Conservation (phyloP, 2,797 vertebrate genomes). For the Chrysocyon brachyurus region DNA sequence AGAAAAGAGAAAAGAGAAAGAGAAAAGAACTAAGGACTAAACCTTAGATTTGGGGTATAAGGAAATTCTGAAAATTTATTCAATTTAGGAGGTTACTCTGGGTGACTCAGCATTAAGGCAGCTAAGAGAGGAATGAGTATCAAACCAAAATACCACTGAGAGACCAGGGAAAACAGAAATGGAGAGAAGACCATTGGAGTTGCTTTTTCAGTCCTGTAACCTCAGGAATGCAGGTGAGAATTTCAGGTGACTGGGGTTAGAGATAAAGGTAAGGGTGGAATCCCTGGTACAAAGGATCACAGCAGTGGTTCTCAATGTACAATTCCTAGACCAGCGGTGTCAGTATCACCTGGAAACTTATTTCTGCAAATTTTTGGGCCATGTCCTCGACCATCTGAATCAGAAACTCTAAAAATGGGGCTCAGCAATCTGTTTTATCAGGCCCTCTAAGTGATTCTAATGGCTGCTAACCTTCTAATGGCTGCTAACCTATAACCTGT, state of each 20-base stretch:
- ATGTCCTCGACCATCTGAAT: neutral
- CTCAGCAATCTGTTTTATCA: neutral
- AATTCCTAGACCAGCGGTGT: neutral
- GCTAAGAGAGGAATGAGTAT: neutral
- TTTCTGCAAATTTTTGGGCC: neutral
- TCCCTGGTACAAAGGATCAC: neutral
- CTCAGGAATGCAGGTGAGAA: neutral
- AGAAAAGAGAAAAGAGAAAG: constrained; percentile 45
- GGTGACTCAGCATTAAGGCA: neutral
- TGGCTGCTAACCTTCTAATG: neutral
- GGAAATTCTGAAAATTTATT: neutral
- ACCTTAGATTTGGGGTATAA: neutral
- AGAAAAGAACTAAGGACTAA: neutral
- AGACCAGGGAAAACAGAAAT: neutral
- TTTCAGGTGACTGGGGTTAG: neutral
- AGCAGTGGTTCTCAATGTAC: neutral
- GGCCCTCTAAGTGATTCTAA: neutral
- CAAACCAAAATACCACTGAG: neutral
- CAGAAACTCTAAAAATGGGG: neutral
- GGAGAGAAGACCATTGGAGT: neutral
- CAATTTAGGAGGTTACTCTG: neutral
- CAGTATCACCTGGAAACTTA: neutral
- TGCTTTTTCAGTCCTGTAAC: neutral
- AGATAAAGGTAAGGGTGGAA: neutral
- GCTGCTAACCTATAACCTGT: neutral